phyloP scores from a whole-genome alignment of 2,797 vertebrate species.

The Urosaurus nigricauda region DNA sequence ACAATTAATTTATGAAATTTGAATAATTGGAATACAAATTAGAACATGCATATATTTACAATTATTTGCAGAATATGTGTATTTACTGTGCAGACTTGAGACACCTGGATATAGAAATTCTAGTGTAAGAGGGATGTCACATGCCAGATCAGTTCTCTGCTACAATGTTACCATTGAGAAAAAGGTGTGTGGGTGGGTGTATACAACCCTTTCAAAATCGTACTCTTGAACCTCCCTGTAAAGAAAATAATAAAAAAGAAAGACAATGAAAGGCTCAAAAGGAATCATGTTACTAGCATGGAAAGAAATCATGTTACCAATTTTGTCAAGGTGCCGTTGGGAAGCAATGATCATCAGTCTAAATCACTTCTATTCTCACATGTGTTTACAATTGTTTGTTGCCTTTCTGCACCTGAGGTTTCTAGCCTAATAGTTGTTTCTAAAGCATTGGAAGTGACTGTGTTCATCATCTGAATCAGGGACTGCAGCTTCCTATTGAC shows the following conservation, averaged over 20 bases:
- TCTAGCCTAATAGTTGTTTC: constrained; percentile 49
- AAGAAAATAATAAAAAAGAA: constrained; percentile 35
- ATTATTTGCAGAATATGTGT: no score
- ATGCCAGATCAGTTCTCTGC: neutral
- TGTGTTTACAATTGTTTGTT: constrained; percentile 41
- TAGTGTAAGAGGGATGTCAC: no score
- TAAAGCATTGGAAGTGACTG: constrained; percentile 24
- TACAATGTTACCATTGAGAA: neutral
- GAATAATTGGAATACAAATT: no score
- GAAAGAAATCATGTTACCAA: constrained; percentile 36
- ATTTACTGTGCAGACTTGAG: no score
- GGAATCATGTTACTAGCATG: constrained; percentile 27
- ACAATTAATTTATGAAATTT: no score
- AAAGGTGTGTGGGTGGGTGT: no score
- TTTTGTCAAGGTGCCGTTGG: constrained; percentile 52
- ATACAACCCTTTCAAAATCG: neutral
- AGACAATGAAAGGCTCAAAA: constrained; percentile 40
- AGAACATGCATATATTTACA: no score
- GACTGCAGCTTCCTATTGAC: constrained; percentile 57
- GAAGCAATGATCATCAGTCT: constrained; percentile 30
- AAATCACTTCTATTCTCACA: constrained; percentile 50
- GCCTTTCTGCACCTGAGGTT: constrained; percentile 38
- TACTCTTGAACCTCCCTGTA: constrained; percentile 31
- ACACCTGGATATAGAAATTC: no score
- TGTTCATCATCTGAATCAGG: constrained; percentile 41